These are phyloP conservation scores for Arenicola marina DNA, from an alignment of 2,888 invertebrate species.

Conservation along the genomic window DNA sequence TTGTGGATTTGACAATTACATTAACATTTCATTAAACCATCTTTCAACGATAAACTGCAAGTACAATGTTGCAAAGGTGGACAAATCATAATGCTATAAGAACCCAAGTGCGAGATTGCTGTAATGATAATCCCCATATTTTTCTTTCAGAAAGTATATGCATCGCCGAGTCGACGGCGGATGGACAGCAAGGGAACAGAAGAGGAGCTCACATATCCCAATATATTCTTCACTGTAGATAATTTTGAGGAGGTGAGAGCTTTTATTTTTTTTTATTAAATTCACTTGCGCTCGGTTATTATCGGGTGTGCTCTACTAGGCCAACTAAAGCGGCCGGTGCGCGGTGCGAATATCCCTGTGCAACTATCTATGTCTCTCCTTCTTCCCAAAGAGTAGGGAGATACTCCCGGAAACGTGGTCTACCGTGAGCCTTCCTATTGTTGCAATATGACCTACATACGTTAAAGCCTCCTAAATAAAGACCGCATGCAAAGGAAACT, in stretches of 20 bases:
- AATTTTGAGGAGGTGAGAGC: constrained; percentile 93
- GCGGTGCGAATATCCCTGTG: no score
- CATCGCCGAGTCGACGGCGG: constrained; percentile 92
- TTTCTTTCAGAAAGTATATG: constrained; percentile 77
- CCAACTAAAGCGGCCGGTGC: background rate
- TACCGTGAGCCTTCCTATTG: no score
- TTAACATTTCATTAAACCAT: no score
- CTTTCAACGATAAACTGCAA: no score
- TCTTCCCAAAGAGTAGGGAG: no score
- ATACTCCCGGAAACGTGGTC: no score
- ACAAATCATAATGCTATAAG: background rate
- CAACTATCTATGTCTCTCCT: no score
- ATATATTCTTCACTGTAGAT: constrained; percentile 99
- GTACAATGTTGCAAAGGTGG: no score
- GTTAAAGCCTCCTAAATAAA: no score
- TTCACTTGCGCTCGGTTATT: background rate
- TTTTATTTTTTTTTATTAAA: background rate
- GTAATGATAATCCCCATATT: background rate
- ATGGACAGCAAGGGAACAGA: constrained; percentile 98
- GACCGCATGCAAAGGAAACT: no score
- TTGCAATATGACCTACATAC: no score
- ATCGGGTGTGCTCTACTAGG: background rate
- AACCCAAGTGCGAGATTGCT: background rate
- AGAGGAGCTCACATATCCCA: constrained; percentile 98
- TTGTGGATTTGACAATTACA: no score